These are phyloP conservation scores for Silurus lanzhouensis DNA, from an alignment of 2,797 vertebrate species.

Conservation along the genomic window DNA sequence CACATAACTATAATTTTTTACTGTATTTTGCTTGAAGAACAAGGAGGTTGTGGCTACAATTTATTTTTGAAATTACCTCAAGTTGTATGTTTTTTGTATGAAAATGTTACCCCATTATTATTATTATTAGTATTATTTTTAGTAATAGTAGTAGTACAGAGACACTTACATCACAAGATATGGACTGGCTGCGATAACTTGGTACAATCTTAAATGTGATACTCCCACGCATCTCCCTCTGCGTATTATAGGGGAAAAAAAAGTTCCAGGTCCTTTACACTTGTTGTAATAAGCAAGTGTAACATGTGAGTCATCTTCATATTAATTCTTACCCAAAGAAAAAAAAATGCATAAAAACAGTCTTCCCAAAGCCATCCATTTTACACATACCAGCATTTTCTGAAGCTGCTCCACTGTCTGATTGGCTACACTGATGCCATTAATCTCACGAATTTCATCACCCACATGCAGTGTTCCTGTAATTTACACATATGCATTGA, in stretches of 20 bases:
- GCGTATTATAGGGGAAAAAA: conserved; percentile 33
- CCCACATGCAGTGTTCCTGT: conserved; percentile 93
- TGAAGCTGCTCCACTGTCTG: conserved; percentile 97
- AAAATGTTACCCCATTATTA: not conserved
- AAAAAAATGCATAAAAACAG: not conserved
- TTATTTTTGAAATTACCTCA: not conserved
- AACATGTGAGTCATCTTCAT: not conserved
- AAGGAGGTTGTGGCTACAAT: not conserved
- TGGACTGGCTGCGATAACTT: conserved; percentile 91
- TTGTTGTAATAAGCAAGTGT: not conserved
- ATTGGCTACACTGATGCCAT: conserved; percentile 95
- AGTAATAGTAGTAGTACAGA: not conserved
- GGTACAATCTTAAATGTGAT: conserved; percentile 99
- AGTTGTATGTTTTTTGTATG: not conserved
- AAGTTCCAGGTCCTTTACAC: not conserved
- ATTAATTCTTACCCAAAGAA: not conserved
- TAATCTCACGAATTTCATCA: conserved; percentile 97
- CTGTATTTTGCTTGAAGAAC: not conserved
- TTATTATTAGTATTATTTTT: not conserved
- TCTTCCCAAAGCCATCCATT: not conserved
- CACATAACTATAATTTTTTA: not conserved
- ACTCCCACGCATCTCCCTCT: conserved; percentile 97
- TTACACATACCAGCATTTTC: conserved; percentile 88
- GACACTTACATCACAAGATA: conserved; percentile 91
- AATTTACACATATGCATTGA: not conserved